Percentiles rank a stretch among this genome's conserved stretches.
Conservation (phyloP, 1,140 invertebrate genomes). For the Caenorhabditis briggsae region DNA sequence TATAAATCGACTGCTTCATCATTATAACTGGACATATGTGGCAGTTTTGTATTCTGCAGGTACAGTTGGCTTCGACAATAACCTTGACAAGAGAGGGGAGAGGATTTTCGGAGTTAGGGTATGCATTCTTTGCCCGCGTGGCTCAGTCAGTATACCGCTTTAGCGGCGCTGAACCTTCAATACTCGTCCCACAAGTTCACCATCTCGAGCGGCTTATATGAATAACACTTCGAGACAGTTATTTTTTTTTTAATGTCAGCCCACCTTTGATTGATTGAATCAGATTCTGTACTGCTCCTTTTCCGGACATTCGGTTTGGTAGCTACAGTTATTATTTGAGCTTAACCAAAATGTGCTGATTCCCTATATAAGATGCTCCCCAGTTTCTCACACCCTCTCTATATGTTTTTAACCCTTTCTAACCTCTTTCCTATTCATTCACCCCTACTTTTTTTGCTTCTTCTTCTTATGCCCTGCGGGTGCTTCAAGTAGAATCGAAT, state of each 20-base stretch:
- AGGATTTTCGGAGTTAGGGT: no score
- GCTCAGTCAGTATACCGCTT: no score
- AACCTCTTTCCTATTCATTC: slow-evolving; percentile 10
- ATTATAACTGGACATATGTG: slow-evolving; percentile 88
- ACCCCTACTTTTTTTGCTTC: background rate
- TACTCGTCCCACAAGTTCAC: no score
- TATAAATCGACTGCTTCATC: slow-evolving; percentile 84
- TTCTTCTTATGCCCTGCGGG: slow-evolving; percentile 32
- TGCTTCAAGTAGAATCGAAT: slow-evolving; percentile 49
- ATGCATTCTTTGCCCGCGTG: no score
- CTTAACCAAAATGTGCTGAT: background rate
- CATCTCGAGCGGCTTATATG: no score
- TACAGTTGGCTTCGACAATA: slow-evolving; percentile 73
- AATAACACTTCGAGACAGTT: no score
- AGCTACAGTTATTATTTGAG: background rate
- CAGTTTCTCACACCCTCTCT: background rate
- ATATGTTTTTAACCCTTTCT: background rate
- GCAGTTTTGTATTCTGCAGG: slow-evolving; percentile 87
- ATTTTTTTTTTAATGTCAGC: no score
- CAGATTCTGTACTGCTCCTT: no score
- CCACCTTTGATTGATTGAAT: no score
- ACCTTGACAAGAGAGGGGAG: background rate
- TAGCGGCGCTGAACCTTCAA: no score
- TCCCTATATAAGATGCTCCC: background rate
- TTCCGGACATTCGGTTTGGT: no score